These are phyloP conservation scores for Nasonia vitripennis DNA, from an alignment of 1,140 invertebrate genomes.

Conservation along the genomic window DNA sequence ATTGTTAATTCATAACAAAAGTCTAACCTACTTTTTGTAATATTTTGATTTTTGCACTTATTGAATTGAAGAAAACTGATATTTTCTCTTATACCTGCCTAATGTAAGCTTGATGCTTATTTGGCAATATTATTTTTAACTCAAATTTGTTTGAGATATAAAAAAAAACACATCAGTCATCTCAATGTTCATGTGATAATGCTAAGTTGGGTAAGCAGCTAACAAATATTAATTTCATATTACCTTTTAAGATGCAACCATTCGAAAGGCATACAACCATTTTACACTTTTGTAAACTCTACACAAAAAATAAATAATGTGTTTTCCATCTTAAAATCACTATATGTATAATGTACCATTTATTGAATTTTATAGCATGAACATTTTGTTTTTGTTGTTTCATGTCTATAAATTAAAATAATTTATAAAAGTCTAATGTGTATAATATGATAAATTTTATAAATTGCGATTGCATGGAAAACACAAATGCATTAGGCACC, in stretches of 20 bases:
- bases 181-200: slow-evolving; percentile 17
- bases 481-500: slow-evolving; percentile 22
- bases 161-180: not conserved
- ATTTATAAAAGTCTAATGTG: slow-evolving; percentile 21
- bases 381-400: slow-evolving; percentile 35
- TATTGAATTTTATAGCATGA: slow-evolving; percentile 30
- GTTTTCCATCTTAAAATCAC: slow-evolving; percentile 19
- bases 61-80: slow-evolving; percentile 12
- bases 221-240: slow-evolving; percentile 18
- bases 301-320: slow-evolving; percentile 29
- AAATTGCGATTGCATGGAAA: slow-evolving; percentile 18
- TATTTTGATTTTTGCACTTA: slow-evolving; percentile 5
- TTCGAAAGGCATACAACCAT: slow-evolving; percentile 1
- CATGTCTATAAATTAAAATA: slow-evolving; percentile 23
- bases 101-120: slow-evolving; percentile 2
- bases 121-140: slow-evolving; percentile 11
- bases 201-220: slow-evolving; percentile 10
- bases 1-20: slow-evolving; percentile 30
- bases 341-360: slow-evolving; percentile 24
- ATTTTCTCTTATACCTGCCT: slow-evolving; percentile 8
- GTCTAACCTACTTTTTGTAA: not conserved
- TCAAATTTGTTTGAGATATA: slow-evolving; percentile 10
- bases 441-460: slow-evolving; percentile 20
- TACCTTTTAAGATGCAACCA: not conserved
- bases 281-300: slow-evolving; percentile 44